Conservation (phyloP, 2,888 invertebrate species). For the Oscheius sp. region DNA sequence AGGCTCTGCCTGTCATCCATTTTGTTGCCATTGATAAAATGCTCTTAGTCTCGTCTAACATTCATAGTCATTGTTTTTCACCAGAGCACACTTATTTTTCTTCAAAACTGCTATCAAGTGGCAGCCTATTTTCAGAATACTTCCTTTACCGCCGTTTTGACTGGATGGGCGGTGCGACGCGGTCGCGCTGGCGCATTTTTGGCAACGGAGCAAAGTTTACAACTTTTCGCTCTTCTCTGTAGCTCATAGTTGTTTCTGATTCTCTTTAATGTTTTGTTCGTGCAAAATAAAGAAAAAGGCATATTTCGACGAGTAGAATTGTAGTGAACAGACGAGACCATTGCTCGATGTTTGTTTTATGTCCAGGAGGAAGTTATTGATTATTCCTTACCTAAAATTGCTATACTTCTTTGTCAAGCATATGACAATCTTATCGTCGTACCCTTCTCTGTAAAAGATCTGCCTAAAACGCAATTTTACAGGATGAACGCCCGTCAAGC, state of each 20-base stretch:
- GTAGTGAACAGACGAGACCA: too few species aligned
- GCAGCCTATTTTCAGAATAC: neutral
- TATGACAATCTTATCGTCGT: neutral
- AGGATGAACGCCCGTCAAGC: slow-evolving; percentile 59
- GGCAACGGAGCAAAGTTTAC: neutral
- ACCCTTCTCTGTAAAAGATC: neutral
- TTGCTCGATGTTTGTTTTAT: too few species aligned
- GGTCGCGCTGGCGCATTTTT: slow-evolving; percentile 10
- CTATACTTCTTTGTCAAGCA: neutral
- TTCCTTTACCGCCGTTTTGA: slow-evolving; percentile 1
- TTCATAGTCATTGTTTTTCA: too few species aligned
- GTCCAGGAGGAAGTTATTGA: neutral
- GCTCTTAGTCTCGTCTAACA: too few species aligned
- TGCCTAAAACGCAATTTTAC: slow-evolving; percentile 13
- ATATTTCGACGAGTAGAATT: too few species aligned
- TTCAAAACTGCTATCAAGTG: neutral
- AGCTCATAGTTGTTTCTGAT: neutral
- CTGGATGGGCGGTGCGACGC: slow-evolving; percentile 21
- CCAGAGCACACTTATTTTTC: neutral
- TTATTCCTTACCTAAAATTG: neutral
- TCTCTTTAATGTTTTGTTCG: neutral
- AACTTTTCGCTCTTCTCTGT: neutral
- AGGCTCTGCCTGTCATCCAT: too few species aligned
- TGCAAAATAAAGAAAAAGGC: too few species aligned
- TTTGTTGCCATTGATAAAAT: too few species aligned